These are phyloP conservation scores for Panulirus ornatus DNA, from an alignment of 1,140 invertebrate species.

Conservation along the genomic window DNA sequence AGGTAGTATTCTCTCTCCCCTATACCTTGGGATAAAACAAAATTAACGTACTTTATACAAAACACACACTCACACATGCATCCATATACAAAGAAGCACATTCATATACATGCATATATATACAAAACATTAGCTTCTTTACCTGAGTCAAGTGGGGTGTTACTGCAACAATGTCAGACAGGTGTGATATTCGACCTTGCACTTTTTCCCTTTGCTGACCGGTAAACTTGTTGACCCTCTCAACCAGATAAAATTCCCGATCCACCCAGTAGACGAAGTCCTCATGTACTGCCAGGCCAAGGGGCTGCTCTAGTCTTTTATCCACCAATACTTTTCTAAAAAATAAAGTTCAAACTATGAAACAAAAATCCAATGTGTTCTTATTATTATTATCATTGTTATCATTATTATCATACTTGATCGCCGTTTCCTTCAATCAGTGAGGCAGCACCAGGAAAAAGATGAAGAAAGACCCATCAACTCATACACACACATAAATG, in stretches of 20 bases:
- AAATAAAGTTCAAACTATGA: constrained; percentile 78
- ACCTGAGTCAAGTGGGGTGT: constrained; percentile 68
- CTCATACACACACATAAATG: too few species aligned
- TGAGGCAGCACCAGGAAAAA: too few species aligned
- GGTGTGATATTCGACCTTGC: constrained; percentile 77
- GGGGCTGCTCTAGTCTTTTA: constrained; percentile 76
- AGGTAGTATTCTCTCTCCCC: too few species aligned
- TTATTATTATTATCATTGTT: too few species aligned
- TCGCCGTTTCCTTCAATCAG: too few species aligned
- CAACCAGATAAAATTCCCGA: constrained; percentile 83
- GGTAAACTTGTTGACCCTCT: constrained; percentile 83
- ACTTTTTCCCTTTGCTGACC: constrained; percentile 80
- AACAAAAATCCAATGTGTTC: too few species aligned
- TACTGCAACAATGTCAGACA: constrained; percentile 79
- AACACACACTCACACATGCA: not conserved
- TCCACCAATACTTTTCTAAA: constrained; percentile 76
- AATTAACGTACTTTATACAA: too few species aligned
- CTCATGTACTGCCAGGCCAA: constrained; percentile 83
- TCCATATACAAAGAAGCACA: too few species aligned
- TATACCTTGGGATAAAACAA: too few species aligned
- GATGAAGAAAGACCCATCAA: too few species aligned
- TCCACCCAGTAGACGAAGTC: constrained; percentile 91
- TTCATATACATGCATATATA: not conserved
- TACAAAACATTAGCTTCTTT: not conserved
- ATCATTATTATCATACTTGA: too few species aligned